phyloP scores from a whole-genome alignment of 2,797 vertebrate species.

The Sebastes itinus region DNA sequence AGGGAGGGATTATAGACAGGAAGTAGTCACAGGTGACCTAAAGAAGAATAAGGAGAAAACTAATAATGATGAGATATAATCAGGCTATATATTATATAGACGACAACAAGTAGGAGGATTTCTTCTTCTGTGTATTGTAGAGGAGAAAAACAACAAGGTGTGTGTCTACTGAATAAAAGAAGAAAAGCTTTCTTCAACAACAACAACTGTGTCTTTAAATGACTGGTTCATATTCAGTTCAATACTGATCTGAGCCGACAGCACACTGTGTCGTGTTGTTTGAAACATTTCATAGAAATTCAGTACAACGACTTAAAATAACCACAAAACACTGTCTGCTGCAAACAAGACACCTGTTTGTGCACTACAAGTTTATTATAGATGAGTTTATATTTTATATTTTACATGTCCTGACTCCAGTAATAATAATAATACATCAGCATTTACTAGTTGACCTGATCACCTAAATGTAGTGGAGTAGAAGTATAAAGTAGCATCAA shows the following conservation, averaged over 20 bases:
- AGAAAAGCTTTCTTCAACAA: not conserved
- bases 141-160: not conserved
- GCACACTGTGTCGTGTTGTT: not conserved
- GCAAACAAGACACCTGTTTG: not conserved
- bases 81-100: not conserved
- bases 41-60: not conserved
- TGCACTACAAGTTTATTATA: not conserved
- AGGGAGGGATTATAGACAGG: not conserved
- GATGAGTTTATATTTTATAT: not conserved
- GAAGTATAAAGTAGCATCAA: too few relatives aligned
- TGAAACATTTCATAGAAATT: not conserved
- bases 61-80: not conserved
- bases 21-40: not conserved
- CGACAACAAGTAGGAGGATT: not conserved
- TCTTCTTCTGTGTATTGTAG: not conserved
- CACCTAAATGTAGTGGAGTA: too few relatives aligned
- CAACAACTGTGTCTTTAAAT: not conserved
- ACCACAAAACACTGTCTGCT: not conserved
- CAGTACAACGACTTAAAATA: not conserved
- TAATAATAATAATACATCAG: too few relatives aligned
- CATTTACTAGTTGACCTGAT: too few relatives aligned
- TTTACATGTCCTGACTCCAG: not conserved
- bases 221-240: constrained; percentile 38
- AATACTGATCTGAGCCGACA: not conserved
- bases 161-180: constrained; percentile 13